Evolutionary conservation across 1,140 invertebrate species (phyloP).

Genomic region (Bemisia tabaci): DNA sequence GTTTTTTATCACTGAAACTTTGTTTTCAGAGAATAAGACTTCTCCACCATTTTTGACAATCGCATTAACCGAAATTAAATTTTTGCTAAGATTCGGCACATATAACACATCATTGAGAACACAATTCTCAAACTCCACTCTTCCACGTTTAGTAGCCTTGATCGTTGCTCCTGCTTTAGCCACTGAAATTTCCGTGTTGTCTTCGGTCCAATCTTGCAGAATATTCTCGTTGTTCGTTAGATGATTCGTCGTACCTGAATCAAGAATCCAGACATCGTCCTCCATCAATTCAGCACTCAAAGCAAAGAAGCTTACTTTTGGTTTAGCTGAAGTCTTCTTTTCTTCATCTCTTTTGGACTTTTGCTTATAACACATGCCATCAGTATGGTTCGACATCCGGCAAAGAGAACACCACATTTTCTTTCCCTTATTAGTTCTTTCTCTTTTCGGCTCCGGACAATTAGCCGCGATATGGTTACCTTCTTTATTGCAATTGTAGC

Average conservation of each 20-base stretch:
- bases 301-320: not conserved
- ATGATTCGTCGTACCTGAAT: slow-evolving; percentile 22
- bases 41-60: not conserved
- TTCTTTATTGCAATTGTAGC: not conserved
- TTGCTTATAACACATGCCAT: not conserved
- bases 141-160: not conserved
- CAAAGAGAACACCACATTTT: not conserved
- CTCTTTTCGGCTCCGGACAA: not conserved
- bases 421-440: not conserved
- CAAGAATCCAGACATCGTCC: slow-evolving; percentile 16
- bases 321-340: not conserved
- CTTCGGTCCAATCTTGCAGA: slow-evolving; percentile 15
- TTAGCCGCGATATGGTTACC: not conserved
- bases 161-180: not conserved
- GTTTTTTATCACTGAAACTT: not conserved
- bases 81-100: not conserved
- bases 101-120: not conserved
- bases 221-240: slow-evolving; percentile 14
- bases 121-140: not conserved
- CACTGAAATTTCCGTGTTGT: not conserved
- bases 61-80: not conserved
- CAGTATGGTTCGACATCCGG: not conserved
- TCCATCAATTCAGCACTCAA: not conserved
- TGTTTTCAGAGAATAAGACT: not conserved
- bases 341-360: not conserved